These are phyloP conservation scores for Drosophila dunni DNA, from an alignment of 1,140 invertebrate genomes.

Conservation along the genomic window DNA sequence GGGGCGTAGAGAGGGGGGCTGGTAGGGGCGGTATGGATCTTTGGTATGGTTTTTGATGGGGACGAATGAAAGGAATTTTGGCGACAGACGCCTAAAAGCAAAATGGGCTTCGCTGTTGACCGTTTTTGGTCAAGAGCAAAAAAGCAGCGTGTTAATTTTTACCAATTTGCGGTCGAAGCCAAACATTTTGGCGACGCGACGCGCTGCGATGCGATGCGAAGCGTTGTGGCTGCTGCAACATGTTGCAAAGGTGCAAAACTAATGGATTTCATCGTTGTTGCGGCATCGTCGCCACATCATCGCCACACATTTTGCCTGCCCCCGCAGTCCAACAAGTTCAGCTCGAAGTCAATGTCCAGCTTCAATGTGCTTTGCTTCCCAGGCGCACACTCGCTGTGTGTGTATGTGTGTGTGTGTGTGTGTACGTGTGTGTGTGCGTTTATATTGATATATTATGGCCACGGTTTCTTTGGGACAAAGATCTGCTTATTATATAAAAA, in stretches of 20 bases:
- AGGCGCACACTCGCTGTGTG: constrained; percentile 58
- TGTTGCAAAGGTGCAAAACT: constrained; percentile 82
- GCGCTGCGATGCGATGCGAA: constrained; percentile 39
- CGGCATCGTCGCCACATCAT: constrained; percentile 48
- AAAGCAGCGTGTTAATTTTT: constrained; percentile 83
- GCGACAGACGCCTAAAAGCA: constrained; percentile 83
- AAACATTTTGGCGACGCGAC: constrained; percentile 39
- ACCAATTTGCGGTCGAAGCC: constrained; percentile 77
- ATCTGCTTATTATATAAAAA: constrained; percentile 84
- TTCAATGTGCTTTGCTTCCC: constrained; percentile 79
- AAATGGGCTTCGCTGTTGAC: constrained; percentile 76
- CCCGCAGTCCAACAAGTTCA: constrained; percentile 12
- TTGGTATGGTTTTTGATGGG: background rate
- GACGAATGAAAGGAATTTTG: constrained; percentile 75
- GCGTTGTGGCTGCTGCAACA: constrained; percentile 73
- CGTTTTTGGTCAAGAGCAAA: constrained; percentile 82
- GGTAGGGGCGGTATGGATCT: constrained; percentile 2
- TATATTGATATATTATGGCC: constrained; percentile 84
- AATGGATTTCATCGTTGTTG: constrained; percentile 78
- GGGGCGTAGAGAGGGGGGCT: background rate
- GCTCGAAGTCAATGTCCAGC: constrained; percentile 68
- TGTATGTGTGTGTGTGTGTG: constrained; percentile 34
- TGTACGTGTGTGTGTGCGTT: constrained; percentile 66
- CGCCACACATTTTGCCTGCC: constrained; percentile 9
- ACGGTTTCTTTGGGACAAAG: constrained; percentile 84